Percentiles rank a stretch among this genome's conserved stretches.
Evolutionary conservation across 2,797 vertebrate genomes (phyloP).

Genomic region (Morus bassanus): DNA sequence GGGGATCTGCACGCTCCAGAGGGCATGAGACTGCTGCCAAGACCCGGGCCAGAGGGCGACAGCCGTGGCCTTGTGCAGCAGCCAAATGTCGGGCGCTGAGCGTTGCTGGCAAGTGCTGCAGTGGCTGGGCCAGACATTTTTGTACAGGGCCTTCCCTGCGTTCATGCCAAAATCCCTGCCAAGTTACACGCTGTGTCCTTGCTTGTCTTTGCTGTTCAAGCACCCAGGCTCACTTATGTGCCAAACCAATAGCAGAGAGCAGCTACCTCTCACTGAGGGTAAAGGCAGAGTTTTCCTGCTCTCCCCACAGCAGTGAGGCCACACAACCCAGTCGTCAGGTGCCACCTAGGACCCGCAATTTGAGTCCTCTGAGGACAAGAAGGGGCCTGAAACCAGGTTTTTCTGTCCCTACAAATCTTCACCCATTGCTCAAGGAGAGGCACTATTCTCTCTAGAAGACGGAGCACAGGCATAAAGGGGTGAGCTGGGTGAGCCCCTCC

Average conservation of each 20-base stretch:
- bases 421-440: neutral
- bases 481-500: neutral
- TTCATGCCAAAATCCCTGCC: neutral
- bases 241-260: neutral
- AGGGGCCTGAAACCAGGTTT: neutral
- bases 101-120: accelerated
- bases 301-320: accelerated
- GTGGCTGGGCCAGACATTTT: neutral
- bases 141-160: neutral
- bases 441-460: neutral
- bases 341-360: neutral
- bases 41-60: neutral
- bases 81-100: accelerated
- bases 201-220: neutral
- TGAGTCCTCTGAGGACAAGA: neutral
- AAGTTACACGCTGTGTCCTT: neutral
- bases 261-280: neutral
- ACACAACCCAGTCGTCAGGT: neutral
- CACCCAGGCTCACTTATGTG: neutral
- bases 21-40: neutral
- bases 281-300: neutral
- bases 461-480: neutral
- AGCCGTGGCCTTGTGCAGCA: neutral
- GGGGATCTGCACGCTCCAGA: accelerated
- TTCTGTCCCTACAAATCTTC: neutral